Conservation (phyloP, 2,113 vertebrate species). For the Sapajus apella region DNA sequence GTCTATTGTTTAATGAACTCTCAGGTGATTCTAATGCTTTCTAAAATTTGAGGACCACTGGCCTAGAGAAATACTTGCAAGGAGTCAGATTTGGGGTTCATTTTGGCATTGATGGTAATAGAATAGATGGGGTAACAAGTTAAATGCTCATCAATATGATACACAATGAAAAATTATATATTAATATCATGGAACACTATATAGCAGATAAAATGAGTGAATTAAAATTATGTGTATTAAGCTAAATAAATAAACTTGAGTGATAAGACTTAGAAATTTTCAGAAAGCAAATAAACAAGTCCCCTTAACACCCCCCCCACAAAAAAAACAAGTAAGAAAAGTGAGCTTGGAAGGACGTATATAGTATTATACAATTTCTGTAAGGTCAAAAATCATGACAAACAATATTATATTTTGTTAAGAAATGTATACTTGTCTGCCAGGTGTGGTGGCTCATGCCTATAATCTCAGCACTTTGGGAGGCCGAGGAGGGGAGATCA, state of each 20-base stretch:
- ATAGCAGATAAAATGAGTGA: not conserved
- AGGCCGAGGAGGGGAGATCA: too few species aligned
- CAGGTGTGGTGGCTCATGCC: too few species aligned
- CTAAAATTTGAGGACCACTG: not conserved
- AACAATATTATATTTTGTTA: not conserved
- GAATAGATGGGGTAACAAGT: not conserved
- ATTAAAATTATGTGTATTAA: not conserved
- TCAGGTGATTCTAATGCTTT: not conserved
- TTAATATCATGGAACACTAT: not conserved
- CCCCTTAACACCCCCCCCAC: accelerated
- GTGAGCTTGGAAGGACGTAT: not conserved
- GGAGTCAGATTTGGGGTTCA: not conserved
- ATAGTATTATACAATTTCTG: not conserved
- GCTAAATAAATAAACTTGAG: not conserved
- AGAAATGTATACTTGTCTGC: not conserved
- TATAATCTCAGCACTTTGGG: too few species aligned
- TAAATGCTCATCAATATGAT: not conserved
- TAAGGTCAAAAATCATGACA: not conserved
- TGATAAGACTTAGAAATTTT: not conserved
- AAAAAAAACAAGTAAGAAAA: not conserved
- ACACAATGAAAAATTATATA: not conserved
- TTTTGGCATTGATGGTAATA: not conserved
- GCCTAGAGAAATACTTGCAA: not conserved
- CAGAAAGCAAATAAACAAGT: too few species aligned
- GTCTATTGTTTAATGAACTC: not conserved